Evolutionary conservation across 2,113 vertebrate species (phyloP).

Genomic region (Lophochroa leadbeateri): DNA sequence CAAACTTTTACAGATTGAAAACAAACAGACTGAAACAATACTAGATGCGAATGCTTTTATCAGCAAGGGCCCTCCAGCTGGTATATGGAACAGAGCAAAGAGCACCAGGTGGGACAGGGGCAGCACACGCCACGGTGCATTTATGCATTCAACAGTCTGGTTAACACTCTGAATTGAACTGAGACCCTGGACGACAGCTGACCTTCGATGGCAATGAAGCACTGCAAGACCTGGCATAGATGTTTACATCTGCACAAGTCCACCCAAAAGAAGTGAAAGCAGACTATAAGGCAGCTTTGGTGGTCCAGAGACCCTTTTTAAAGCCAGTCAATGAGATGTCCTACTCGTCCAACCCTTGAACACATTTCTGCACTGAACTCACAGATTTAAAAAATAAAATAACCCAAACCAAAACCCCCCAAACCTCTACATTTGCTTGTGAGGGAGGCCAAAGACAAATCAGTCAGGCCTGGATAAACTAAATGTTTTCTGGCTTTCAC

Average conservation of each 20-base stretch:
- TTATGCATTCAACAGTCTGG: neutral
- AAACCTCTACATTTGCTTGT: neutral
- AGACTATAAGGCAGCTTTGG: neutral
- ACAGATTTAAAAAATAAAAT: neutral
- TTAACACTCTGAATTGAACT: neutral
- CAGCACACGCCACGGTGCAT: conserved; percentile 5
- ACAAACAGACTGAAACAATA: neutral
- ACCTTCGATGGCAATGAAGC: conserved; percentile 12
- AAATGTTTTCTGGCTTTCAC: conserved; percentile 54
- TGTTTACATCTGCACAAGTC: neutral
- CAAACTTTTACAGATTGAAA: conserved; percentile 21
- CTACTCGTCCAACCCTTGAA: neutral
- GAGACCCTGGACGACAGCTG: conserved; percentile 21
- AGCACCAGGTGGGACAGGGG: conserved; percentile 35
- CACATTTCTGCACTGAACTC: conserved; percentile 4
- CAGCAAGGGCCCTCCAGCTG: conserved; percentile 28
- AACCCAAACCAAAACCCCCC: neutral
- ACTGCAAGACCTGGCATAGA: neutral
- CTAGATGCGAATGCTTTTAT: neutral
- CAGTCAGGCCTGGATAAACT: conserved; percentile 19
- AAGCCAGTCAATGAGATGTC: neutral
- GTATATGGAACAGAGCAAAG: conserved; percentile 17
- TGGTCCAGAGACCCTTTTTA: conserved; percentile 18
- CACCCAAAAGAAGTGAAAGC: neutral
- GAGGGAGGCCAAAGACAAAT: conserved; percentile 34